Conservation (phyloP, 30 jellyfish, hydroid and myxozoan genomes). For the Nemopilema nomurai region DNA sequence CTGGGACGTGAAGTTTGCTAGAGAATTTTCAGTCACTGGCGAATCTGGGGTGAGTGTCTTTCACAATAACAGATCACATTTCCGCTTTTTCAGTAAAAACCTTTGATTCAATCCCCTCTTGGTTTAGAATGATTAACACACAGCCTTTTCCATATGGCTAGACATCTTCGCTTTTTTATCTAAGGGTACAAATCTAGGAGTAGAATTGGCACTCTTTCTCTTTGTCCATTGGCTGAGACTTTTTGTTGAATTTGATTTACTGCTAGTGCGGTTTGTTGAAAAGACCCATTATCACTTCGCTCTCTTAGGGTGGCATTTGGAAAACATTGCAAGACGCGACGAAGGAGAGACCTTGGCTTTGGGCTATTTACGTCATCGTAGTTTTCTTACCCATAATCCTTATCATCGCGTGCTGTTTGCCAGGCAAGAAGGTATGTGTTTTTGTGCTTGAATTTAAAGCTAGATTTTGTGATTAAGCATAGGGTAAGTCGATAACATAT, state of each 20-base stretch:
- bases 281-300: too few species aligned
- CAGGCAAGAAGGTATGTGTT: constrained; percentile 78
- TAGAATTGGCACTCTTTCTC: too few species aligned
- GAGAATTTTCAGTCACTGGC: constrained; percentile 67
- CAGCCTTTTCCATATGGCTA: too few species aligned
- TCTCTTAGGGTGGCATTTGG: constrained; percentile 75
- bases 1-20: constrained; percentile 85
- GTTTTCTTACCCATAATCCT: constrained; percentile 85
- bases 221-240: too few species aligned
- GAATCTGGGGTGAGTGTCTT: constrained; percentile 47
- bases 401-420: constrained; percentile 78
- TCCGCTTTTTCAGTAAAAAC: too few species aligned
- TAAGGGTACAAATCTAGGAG: too few species aligned
- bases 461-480: not conserved
- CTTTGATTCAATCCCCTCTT: too few species aligned
- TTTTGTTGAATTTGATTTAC: too few species aligned
- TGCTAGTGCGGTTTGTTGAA: too few species aligned
- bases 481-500: not conserved
- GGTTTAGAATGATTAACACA: too few species aligned
- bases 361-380: constrained; percentile 88
- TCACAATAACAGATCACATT: too few species aligned
- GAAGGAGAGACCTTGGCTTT: constrained; percentile 94
- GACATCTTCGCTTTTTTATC: too few species aligned
- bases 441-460: not conserved
- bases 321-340: constrained; percentile 81